These are phyloP conservation scores for Agelastica alni DNA, from an alignment of 2,888 invertebrate species.

Conservation along the genomic window DNA sequence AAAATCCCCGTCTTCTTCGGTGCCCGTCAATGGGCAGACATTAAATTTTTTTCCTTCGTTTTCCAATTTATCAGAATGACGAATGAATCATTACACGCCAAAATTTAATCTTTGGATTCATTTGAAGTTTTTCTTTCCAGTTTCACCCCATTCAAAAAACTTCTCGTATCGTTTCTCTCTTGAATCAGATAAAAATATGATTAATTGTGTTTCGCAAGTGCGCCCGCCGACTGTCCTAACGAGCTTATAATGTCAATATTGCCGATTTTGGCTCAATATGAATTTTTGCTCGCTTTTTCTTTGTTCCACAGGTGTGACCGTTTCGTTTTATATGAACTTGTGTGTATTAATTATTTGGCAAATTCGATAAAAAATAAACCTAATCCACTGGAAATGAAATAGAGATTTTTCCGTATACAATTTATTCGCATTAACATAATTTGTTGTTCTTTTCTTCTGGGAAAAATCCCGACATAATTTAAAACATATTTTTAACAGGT, in stretches of 20 bases:
- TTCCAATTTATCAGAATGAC: constrained; percentile 26
- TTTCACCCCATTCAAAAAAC: constrained; percentile 28
- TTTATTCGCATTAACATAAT: no score
- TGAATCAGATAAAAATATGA: constrained; percentile 27
- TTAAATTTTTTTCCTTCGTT: neutral
- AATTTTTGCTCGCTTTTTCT: neutral
- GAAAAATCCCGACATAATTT: no score
- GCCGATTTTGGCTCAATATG: constrained; percentile 12
- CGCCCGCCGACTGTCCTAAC: constrained; percentile 21
- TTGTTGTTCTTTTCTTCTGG: no score
- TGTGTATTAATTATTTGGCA: no score
- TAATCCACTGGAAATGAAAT: no score
- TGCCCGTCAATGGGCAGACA: neutral
- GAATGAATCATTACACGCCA: constrained; percentile 31
- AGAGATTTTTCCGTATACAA: no score
- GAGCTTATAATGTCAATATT: constrained; percentile 25
- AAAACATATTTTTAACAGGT: no score
- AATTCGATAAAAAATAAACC: no score
- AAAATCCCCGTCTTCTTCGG: no score
- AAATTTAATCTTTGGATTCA: constrained; percentile 33
- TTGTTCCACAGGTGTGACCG: constrained; percentile 13
- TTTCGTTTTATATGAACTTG: no score
- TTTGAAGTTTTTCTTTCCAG: constrained; percentile 28
- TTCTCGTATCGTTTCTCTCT: constrained; percentile 22
- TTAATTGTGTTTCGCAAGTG: constrained; percentile 29